Percentiles rank a stretch among this genome's conserved stretches.
phyloP scores from a whole-genome alignment of 2,888 invertebrate genomes.

The Anthophora plumipes region DNA sequence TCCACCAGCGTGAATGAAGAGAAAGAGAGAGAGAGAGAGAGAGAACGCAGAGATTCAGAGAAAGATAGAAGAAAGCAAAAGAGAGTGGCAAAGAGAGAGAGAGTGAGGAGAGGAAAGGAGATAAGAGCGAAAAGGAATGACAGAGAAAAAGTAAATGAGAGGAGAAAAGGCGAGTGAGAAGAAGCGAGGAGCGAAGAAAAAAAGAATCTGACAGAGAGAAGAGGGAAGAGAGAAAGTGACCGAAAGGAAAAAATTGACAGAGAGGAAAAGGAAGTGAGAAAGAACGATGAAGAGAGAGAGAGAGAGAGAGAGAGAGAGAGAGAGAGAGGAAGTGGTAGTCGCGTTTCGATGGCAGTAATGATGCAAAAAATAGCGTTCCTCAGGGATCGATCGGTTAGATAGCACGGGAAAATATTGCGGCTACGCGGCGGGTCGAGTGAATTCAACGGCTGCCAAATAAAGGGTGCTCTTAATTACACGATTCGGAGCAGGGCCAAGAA shows the following conservation, averaged over 20 bases:
- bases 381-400: conserved; percentile 41
- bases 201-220: no score
- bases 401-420: conserved; percentile 32
- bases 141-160: no score
- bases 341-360: conserved; percentile 22
- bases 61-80: not conserved
- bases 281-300: no score
- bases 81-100: not conserved
- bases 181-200: no score
- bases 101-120: no score
- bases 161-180: no score
- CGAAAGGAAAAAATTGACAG: not conserved
- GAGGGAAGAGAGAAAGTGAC: no score
- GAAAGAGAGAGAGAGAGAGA: not conserved
- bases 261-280: no score
- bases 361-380: conserved; percentile 48
- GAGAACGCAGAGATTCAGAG: no score
- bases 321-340: not conserved
- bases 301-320: not conserved
- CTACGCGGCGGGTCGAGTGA: conserved; percentile 23
- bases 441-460: conserved; percentile 50
- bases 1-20: not conserved
- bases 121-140: no score
- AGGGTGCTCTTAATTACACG: conserved; percentile 56
- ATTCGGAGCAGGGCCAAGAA: conserved; percentile 37